Base-by-base conservation (phyloP, 2,113 vertebrate species). In the Rhipidura dahli region DNA sequence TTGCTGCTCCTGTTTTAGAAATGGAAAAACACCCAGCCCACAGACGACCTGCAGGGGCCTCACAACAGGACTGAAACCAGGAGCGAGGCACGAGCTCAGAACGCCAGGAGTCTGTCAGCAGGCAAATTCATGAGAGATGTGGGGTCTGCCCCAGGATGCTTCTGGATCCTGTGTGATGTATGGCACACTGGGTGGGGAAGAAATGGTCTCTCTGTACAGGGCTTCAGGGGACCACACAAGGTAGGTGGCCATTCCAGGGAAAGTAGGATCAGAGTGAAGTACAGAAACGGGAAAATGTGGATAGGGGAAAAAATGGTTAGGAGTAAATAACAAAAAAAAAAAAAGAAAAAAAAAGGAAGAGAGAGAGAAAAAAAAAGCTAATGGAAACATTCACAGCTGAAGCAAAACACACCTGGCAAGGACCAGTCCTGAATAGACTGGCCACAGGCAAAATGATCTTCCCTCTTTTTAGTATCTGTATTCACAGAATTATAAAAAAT, bases 401-500 rank as follows among this genome's bases (percentile, higher is more conserved):
- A 78, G 72, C 22, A 87, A 88, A 94, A 95, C 76, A 93, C 44
- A 95, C 89, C 89, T 56, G 51, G 44, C 83, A 94, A 92, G 83
- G 94, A 93, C 56, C 64, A 75, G 80, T 78, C 91, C 30, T 12
- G 12, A 96, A 95, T 81, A 96, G 94, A 97, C 86, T 92, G 93
- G 83, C 94, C 81, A 89, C 64, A 81, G 95, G 95, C 93, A 96
- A 92, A 94, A 84, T 54, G 0, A 83, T 92, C 70, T 95, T 91
- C 53, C 60, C 42, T 92, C 12, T 93, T 93, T 93, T 80, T 92
- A 90, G 76, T 87, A 96, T 66, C 86, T 3, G 9, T 83, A 75
- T 51, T 90, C 83, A 71, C 60, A 75, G 64, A 93, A 89, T 95
- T 83, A 93, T 87, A 96, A 94, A 97, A 97, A 94, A 84, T 94